Conservation (phyloP, 2,888 invertebrate genomes). For the Fissipunctia ypsillon region DNA sequence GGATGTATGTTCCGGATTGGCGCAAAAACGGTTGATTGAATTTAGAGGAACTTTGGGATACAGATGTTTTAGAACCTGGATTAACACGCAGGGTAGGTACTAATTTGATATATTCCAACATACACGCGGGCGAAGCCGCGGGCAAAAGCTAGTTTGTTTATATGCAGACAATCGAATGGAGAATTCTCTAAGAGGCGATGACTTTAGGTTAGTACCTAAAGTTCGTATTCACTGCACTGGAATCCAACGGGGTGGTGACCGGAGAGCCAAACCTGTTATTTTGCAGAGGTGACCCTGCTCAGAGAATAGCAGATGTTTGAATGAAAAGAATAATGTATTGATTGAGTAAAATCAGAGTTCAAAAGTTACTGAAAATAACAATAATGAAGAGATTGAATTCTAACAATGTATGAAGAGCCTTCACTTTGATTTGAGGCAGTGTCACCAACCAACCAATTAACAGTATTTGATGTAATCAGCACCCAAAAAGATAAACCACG, state of each 20-base stretch:
- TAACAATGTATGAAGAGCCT: not conserved
- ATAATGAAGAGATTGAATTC: not conserved
- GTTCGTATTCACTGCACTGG: not conserved
- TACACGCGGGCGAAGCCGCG: no score
- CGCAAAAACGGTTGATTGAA: no score
- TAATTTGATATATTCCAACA: no score
- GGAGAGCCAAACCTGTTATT: slow-evolving; percentile 4
- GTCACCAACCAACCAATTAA: no score
- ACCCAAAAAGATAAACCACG: not conserved
- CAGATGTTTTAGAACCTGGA: no score
- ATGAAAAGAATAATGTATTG: not conserved
- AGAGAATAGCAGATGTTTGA: not conserved
- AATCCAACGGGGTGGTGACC: not conserved
- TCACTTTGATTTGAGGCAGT: not conserved
- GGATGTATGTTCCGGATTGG: no score
- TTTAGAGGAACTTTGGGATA: no score
- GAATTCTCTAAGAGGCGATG: not conserved
- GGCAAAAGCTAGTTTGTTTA: not conserved
- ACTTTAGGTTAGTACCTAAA: no score
- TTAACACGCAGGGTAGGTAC: no score
- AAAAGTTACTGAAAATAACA: not conserved
- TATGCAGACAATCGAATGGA: not conserved
- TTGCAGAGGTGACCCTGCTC: not conserved
- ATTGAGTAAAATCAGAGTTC: not conserved
- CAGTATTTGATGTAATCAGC: not conserved